Conservation (phyloP, 2,888 invertebrate genomes). For the Diarsia brunnea region DNA sequence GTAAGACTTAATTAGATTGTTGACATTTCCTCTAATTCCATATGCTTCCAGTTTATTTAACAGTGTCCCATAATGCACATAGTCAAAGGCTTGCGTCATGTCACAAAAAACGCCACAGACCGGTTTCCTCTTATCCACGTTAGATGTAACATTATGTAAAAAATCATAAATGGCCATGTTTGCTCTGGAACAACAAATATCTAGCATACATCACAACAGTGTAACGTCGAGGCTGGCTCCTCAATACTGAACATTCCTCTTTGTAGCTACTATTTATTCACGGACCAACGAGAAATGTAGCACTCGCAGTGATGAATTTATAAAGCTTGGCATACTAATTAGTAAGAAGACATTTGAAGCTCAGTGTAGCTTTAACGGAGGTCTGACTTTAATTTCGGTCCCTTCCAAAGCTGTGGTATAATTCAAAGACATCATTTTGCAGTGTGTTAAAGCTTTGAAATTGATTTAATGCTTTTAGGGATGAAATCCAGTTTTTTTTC, state of each 20-base stretch:
- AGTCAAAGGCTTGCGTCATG: no score
- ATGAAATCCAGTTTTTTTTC: neutral
- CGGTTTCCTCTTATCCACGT: no score
- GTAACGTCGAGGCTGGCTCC: slow-evolving; percentile 12
- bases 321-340: slow-evolving; percentile 31
- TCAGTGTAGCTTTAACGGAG: neutral
- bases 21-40: no score
- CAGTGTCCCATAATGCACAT: no score
- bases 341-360: slow-evolving; percentile 27
- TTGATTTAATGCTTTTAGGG: neutral
- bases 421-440: neutral
- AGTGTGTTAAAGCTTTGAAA: neutral
- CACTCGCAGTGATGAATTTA: slow-evolving; percentile 36
- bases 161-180: no score
- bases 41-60: no score
- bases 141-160: no score
- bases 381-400: neutral
- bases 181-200: slow-evolving; percentile 38
- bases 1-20: no score
- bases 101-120: no score
- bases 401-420: neutral
- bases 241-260: slow-evolving; percentile 24
- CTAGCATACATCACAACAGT: slow-evolving; percentile 24
- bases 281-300: slow-evolving; percentile 49
- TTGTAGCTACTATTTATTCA: slow-evolving; percentile 31